Base-by-base conservation (phyloP, 2,888 invertebrate species). In the Eulithis testata region DNA sequence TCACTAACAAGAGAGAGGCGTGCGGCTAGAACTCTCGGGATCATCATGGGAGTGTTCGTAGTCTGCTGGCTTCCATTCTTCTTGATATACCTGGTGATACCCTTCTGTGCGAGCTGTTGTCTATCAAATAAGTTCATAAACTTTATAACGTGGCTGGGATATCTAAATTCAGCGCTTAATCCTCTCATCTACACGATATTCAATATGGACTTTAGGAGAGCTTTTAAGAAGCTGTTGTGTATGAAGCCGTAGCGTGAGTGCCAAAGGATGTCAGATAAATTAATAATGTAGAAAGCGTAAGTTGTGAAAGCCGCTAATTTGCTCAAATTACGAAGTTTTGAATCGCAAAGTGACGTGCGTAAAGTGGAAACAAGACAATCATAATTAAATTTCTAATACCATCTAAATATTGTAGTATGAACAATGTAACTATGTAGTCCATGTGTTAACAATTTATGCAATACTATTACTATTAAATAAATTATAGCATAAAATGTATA, bases 31-130 rank as follows among this genome's bases (percentile, higher is more conserved):
- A 99, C 99, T 0, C 94, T 99, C 3, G 99, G 98, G 27, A 98
- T 99, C 63, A 99, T 99, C 65, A 99, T 99, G 96, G 99, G 99
- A 5, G 98, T 98, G 0, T 99, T 99, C 85, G 98, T 99, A 55
- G 96, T 99, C 9, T 99, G 99, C 87, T 99, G 99, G 99, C 94
- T 99, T 68, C 99, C 99, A 4, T 99, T 99, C 93, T 99, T 99
- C 88, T 95, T 98, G 45, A 97, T 98, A 95, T 99, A 99, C 87
- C 96, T 99, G 54, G 97, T 98, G 69, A 94, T 97, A 73, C 98
- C 98, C 4, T 98, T 98, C 85, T 98, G 98, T 83, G 93, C 95
- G 11, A 94, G 94, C 71, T 98, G 97, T 87, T 96, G 96, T 81
- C 96, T 97, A 43, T 96, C 97, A 4, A 95, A 95, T 70, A 96